Evolutionary conservation across 1,140 invertebrate genomes (phyloP).

Genomic region (Ptiloglossa arizonensis): DNA sequence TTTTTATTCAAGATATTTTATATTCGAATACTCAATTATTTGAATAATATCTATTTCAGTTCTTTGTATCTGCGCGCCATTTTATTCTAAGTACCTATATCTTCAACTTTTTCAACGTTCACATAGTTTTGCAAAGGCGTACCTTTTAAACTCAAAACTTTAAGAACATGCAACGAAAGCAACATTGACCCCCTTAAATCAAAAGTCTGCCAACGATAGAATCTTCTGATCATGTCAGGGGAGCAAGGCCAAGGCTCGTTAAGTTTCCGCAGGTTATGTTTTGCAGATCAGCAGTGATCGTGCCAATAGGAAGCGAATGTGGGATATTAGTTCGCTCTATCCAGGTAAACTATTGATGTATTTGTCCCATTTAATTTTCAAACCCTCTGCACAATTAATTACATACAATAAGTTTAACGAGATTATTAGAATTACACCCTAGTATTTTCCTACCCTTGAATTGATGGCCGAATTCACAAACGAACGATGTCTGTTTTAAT

Average conservation of each 20-base stretch:
- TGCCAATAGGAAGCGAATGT: slow-evolving; percentile 22
- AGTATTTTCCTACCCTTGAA: neutral
- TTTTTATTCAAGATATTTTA: too few species aligned
- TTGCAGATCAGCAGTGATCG: slow-evolving; percentile 18
- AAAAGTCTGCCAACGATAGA: too few species aligned
- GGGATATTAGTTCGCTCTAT: neutral
- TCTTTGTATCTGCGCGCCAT: too few species aligned
- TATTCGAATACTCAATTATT: too few species aligned
- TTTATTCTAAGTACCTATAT: too few species aligned
- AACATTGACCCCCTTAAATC: too few species aligned
- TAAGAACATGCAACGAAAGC: too few species aligned
- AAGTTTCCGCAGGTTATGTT: slow-evolving; percentile 12
- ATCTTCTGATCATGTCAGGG: neutral
- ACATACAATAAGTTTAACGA: neutral
- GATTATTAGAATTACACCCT: neutral
- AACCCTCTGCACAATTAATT: neutral
- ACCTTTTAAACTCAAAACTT: too few species aligned
- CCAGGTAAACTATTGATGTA: neutral
- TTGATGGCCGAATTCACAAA: neutral
- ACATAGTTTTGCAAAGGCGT: too few species aligned
- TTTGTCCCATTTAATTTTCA: neutral
- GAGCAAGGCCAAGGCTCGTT: neutral
- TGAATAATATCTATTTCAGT: too few species aligned
- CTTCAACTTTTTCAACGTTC: too few species aligned
- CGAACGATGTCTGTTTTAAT: neutral